Evolutionary conservation across 2,888 invertebrate species (phyloP).

Genomic region (Cyaniris semiargus): DNA sequence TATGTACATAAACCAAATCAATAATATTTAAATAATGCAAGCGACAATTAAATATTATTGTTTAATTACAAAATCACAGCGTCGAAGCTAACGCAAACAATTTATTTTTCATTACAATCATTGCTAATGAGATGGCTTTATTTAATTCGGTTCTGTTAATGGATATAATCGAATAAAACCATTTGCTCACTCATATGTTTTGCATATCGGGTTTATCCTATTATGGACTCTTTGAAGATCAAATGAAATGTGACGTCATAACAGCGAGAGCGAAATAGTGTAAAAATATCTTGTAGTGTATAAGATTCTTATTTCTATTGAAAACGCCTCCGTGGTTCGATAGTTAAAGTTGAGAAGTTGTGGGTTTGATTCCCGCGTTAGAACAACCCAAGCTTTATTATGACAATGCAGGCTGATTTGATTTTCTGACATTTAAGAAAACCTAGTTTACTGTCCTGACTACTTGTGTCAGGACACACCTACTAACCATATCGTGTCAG

Average conservation of each 20-base stretch:
- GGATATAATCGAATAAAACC: background rate
- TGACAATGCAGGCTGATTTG: too few species aligned
- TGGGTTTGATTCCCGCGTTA: too few species aligned
- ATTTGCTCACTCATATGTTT: background rate
- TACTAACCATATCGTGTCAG: too few species aligned
- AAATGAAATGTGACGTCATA: background rate
- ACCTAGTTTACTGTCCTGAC: too few species aligned
- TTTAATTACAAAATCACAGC: background rate
- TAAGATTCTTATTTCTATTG: too few species aligned
- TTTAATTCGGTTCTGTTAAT: constrained; percentile 8
- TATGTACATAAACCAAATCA: background rate
- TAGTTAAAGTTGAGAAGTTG: too few species aligned
- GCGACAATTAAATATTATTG: constrained; percentile 1
- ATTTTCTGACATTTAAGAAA: too few species aligned
- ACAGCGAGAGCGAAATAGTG: background rate
- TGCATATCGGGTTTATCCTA: background rate
- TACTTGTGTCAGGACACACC: too few species aligned
- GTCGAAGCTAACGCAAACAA: constrained; percentile 6
- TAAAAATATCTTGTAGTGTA: too few species aligned
- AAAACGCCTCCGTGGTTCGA: too few species aligned
- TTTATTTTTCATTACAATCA: constrained; percentile 23
- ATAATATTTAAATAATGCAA: background rate
- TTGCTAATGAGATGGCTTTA: constrained; percentile 24
- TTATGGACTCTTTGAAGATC: background rate
- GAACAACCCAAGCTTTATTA: too few species aligned